Base-by-base conservation (phyloP, 37 sponge, comb jelly and placozoan species). In the Dysidea cf. avara region DNA sequence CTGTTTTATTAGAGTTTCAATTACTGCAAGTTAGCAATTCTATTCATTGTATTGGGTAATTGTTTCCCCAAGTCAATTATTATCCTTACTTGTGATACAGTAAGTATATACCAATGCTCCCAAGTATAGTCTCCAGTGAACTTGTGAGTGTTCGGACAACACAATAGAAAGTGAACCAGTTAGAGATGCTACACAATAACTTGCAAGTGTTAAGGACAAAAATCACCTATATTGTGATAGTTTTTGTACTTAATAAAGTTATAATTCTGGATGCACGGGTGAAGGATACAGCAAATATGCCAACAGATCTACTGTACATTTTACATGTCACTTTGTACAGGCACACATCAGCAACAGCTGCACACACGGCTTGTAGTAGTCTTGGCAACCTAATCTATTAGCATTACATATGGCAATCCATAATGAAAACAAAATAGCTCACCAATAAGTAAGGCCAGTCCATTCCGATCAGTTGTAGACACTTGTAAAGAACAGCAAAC, bases 141-240 rank as follows among this genome's bases (percentile, higher is more conserved):
- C 90, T 94, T 63, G 81, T 75, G 39, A 94, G 80, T 2, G 95
- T 89, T 30, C 95, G 82, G 5, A 87, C 74, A 48, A 86, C 64
- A 46, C 81, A 86, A 64, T 94, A 94, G 69, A 90, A 81, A 13
- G 71, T 71, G 57, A 90, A 90, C 95, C 95, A 94, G 12, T 87
- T 89, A 32, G 68, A 58, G 2, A 90, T 2, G 46, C 80, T 77
- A 31, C 60, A 82, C 14, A 82, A 29, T 3, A 82, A 67, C 88
- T 87, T 40, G 28, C 0, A 1, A 36, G 25, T 5, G 53, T 64
- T 13, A 49, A 33, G 63, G 52, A 47, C 3, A 24, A 46, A 76
- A 38, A 35, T 32, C 38, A 49, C 52, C 38, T 35, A 6, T 55
- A 20, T 25, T 11, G 5, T 54, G n/a, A n/a, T n/a, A n/a, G 46